Evolutionary conservation across 1,140 invertebrate species (phyloP).

Genomic region (Pantala flavescens): DNA sequence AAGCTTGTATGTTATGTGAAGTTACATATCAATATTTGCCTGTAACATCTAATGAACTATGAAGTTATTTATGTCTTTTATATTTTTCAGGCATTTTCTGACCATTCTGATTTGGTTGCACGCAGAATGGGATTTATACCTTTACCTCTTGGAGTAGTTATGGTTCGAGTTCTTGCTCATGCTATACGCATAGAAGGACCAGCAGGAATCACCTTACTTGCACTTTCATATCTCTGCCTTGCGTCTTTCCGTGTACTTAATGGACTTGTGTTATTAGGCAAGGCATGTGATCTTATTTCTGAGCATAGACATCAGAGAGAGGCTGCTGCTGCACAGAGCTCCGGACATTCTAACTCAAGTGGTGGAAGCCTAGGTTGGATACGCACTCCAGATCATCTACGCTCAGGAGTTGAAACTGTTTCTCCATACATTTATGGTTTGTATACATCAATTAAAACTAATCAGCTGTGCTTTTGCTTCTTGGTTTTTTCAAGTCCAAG

Average conservation of each 20-base stretch:
- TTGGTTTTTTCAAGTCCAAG: no score
- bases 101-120: conserved; percentile 91
- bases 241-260: conserved; percentile 72
- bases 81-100: conserved; percentile 73
- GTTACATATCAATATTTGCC: no score
- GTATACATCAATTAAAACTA: background rate
- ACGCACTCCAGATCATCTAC: background rate
- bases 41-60: no score
- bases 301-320: conserved; percentile 23
- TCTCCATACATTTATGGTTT: background rate
- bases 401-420: background rate
- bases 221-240: conserved; percentile 69
- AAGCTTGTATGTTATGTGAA: no score
- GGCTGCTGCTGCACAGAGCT: background rate
- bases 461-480: no score
- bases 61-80: background rate
- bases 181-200: conserved; percentile 51
- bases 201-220: conserved; percentile 55
- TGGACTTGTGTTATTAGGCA: conserved; percentile 78
- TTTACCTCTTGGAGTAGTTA: conserved; percentile 83
- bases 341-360: background rate
- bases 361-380: background rate
- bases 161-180: conserved; percentile 68
- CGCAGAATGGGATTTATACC: conserved; percentile 96
- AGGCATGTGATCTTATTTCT: conserved; percentile 74